phyloP scores from a whole-genome alignment of 2,113 vertebrate genomes.

The Amphiprion percula region DNA sequence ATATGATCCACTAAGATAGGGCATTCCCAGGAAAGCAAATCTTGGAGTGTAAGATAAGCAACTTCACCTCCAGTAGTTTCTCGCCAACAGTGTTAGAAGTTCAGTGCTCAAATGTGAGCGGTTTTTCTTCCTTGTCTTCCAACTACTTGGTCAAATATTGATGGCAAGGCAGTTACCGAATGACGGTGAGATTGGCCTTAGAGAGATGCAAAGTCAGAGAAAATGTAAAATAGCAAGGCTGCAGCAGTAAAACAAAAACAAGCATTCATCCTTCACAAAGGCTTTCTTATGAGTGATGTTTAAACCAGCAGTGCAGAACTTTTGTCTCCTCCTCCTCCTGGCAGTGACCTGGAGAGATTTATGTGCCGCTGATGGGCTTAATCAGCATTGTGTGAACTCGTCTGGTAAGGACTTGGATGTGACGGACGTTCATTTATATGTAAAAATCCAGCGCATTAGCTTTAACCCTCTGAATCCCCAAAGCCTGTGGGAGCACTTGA shows the following conservation, averaged over 20 bases:
- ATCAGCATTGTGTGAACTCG: too few relatives aligned
- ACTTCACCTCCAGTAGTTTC: neutral
- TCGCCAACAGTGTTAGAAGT: neutral
- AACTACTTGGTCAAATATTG: neutral
- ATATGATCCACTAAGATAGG: neutral
- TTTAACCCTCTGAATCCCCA: too few relatives aligned
- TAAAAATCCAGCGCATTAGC: too few relatives aligned
- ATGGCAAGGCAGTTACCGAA: neutral
- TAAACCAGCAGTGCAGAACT: too few relatives aligned
- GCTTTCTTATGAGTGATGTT: neutral
- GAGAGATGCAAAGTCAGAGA: neutral
- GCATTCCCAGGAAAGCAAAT: neutral
- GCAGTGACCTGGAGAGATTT: too few relatives aligned
- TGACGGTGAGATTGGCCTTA: neutral
- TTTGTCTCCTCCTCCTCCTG: too few relatives aligned
- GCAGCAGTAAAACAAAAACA: conserved; percentile 8
- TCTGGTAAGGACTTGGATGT: too few relatives aligned
- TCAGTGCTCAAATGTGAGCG: neutral
- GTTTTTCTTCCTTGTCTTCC: neutral
- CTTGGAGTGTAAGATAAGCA: neutral
- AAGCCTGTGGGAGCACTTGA: too few relatives aligned
- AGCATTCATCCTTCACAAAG: neutral
- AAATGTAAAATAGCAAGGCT: neutral
- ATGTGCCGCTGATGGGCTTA: too few relatives aligned
- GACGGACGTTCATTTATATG: too few relatives aligned